Evolutionary conservation across 2,797 vertebrate species (phyloP), one percentile per base, ranked within the genome.

Genomic region (Danio choprae): DNA sequence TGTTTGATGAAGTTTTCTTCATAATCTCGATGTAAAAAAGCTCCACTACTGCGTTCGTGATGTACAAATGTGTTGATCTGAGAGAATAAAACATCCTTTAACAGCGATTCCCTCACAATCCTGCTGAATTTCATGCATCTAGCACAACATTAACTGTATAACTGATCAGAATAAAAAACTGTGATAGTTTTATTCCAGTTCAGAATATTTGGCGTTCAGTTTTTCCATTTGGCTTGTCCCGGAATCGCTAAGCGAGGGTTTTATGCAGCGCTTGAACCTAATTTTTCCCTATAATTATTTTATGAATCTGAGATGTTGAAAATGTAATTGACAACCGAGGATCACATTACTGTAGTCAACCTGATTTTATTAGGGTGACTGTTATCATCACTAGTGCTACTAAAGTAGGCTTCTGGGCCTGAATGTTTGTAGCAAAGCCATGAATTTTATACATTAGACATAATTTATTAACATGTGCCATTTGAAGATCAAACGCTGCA

Each of bases 21-120:
- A 18, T 63, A 48, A 48, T 43, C 22, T 13, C 53, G n/a, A 38
- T 40, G 11, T 56, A 10, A 77, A 48, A 48, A 53, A 38, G 43
- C 53, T 48, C 3, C 29, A 22, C 20, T 0, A 7, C 64, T 58
- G 51, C 6, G 22, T 55, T 22, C 9, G 15, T 75, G 48, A 9
- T 15, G 4, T 40, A 11, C 18, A 77, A 41, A 62, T 59, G 53
- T 29, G 63, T 58, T 59, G 53, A 77, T 77, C 75, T 59, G 43
- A 77, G 43, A 48, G 75, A 77, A 77, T 68, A 69, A 77, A 48
- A 69, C 43, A 77, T 77, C 10, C 53, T 40, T 6, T 10, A 59
- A 67, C 75, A 59, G 53, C 53, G 48, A 65, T 13, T 59, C 55
- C 64, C 53, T 4, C 59, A 5, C 36, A 38, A 40, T 77, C 53